Evolutionary conservation across 53 echinoderm and acorn worm genomes (phyloP), one percentile per base, ranked within the genome.

Genomic region (Henricia sp.): DNA sequence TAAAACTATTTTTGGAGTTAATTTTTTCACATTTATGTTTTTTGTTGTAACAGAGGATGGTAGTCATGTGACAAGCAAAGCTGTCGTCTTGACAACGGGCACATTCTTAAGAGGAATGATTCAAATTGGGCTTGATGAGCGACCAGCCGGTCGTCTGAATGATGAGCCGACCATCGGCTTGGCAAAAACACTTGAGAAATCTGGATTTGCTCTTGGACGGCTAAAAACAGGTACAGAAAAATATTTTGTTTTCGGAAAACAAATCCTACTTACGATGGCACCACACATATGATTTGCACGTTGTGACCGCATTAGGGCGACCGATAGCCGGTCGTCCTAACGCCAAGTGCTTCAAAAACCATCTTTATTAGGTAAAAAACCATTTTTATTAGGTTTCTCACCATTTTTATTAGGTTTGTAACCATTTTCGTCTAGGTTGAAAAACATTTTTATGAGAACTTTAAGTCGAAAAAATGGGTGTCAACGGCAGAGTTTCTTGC

Each of bases 41-140:
- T 73, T 12, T 52, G 10, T 25, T 73, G 33, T 33, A 11, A 25
- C 71, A 99, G 99, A 90, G 84, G 91, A 94, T 82, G 94, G 99
- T 6, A 89, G 82, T 21, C 74, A 28, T 8, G 73, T 99, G 48
- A 63, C 43, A 43, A 90, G 94, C 68, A 84, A 80, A 44, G 87
- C 99, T 14, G 94, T 99, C 4, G 89, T 99, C 16, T 77, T 99
- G n/a, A 99, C 99, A 13, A 92, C 99, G 11, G 99, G 99, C 4
- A 99, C 99, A 12, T 99, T 99, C 71, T 74, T 99, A 20, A 43
- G 94, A 37, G 99, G 99, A 4, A 88, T 88, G 44, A 99, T 99
- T 23, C 99, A 99, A 41, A 84, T 99, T 12, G 99, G 99, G 24
- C 36, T 92, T 26, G 99, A 99, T 19, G 77, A 83, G 50, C 73